phyloP scores from a whole-genome alignment of 1,140 invertebrate genomes.

The Formica exsecta region DNA sequence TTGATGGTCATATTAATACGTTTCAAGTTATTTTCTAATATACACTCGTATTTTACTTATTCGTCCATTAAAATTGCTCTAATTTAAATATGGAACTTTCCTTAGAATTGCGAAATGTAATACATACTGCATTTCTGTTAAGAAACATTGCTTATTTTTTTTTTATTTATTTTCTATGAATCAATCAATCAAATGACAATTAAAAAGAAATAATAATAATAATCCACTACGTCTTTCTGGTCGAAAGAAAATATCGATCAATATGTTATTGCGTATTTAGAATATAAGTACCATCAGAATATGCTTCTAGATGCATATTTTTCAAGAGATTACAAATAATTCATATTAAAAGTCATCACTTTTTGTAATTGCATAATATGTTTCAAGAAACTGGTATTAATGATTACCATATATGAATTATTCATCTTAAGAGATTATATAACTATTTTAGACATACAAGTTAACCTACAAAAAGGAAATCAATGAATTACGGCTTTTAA shows the following conservation, averaged over 20 bases:
- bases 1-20: not conserved
- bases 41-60: not conserved
- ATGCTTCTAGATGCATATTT: not conserved
- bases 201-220: not conserved
- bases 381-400: not conserved
- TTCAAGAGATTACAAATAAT: not conserved
- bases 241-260: not conserved
- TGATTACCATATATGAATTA: not conserved
- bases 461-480: constrained; percentile 36
- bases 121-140: not conserved
- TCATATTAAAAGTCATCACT: not conserved
- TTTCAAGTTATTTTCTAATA: not conserved
- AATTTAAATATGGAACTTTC: not conserved
- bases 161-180: not conserved
- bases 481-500: not conserved
- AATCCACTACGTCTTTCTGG: not conserved
- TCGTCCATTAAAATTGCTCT: not conserved
- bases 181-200: not conserved
- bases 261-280: not conserved
- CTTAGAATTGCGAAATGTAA: not conserved
- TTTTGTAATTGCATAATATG: not conserved
- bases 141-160: no score
- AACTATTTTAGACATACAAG: constrained; percentile 5
- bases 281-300: not conserved
- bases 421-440: not conserved